These are phyloP conservation scores for Drosophila pseudoobscura DNA, from an alignment of 1,140 invertebrate species.

Conservation along the genomic window DNA sequence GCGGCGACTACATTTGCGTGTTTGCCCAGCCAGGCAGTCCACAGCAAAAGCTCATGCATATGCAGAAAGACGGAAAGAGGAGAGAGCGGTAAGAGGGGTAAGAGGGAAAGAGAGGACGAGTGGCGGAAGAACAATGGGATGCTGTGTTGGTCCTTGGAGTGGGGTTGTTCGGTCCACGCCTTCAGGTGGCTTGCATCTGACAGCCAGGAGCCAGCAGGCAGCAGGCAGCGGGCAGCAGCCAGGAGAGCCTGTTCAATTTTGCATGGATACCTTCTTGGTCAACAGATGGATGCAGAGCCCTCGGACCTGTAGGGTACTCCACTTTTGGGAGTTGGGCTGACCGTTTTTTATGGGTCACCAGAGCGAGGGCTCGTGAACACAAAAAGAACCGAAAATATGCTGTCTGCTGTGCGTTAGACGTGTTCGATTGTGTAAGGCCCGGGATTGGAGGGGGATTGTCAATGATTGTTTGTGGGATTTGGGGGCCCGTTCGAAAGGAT, in stretches of 20 bases:
- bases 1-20: constrained; percentile 33
- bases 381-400: constrained; percentile 43
- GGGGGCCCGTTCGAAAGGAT: constrained; percentile 18
- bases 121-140: constrained; percentile 28
- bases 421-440: constrained; percentile 30
- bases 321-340: background rate
- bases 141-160: constrained; percentile 17
- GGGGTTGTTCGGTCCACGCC: no score
- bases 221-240: constrained; percentile 27
- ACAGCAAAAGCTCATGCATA: constrained; percentile 24
- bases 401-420: constrained; percentile 43
- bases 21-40: constrained; percentile 11
- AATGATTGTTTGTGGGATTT: constrained; percentile 23
- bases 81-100: no score
- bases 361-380: constrained; percentile 35
- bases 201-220: constrained; percentile 31
- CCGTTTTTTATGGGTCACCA: constrained; percentile 38
- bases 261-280: constrained; percentile 48
- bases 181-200: constrained; percentile 26
- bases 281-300: constrained; percentile 36
- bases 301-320: constrained; percentile 18
- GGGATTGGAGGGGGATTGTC: constrained; percentile 22
- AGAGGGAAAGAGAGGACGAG: background rate
- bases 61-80: background rate
- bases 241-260: constrained; percentile 39